Evolutionary conservation across 2,113 vertebrate species (phyloP).

Genomic region (Anguilla rostrata): DNA sequence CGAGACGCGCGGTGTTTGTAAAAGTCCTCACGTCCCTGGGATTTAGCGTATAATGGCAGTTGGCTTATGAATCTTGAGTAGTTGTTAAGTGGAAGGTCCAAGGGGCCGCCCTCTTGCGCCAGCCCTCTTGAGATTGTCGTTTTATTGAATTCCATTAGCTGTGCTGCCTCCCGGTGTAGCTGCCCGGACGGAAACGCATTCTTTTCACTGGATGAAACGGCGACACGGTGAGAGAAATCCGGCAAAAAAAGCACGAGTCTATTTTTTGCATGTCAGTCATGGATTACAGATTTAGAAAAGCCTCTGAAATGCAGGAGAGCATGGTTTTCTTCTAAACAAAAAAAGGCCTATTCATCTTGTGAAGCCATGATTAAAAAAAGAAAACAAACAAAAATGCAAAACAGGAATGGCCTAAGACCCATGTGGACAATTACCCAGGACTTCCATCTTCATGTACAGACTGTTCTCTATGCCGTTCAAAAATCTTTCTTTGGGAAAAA

Average conservation of each 20-base stretch:
- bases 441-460: not conserved
- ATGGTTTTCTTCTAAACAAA: conserved; percentile 34
- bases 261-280: conserved; percentile 51
- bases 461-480: not conserved
- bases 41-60: conserved; percentile 46
- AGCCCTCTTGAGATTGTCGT: conserved; percentile 31
- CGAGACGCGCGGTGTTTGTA: conserved; percentile 32
- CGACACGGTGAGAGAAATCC: conserved; percentile 17
- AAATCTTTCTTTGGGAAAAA: not conserved
- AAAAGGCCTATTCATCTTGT: conserved; percentile 31
- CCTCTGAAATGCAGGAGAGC: conserved; percentile 48
- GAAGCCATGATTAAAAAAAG: conserved; percentile 16
- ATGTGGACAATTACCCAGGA: not conserved
- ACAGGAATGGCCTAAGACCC: not conserved
- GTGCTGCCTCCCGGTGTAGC: conserved; percentile 30
- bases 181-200: conserved; percentile 2
- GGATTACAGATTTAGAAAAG: conserved; percentile 60
- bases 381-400: not conserved
- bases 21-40: conserved; percentile 41
- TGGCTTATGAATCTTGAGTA: conserved; percentile 27
- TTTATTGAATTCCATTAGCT: conserved; percentile 56
- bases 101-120: conserved; percentile 7
- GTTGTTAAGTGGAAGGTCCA: conserved; percentile 27
- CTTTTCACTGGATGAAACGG: conserved; percentile 25
- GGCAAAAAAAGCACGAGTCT: conserved; percentile 40